Conservation (phyloP, 2,797 vertebrate genomes). For the Argyrosomus regius region DNA sequence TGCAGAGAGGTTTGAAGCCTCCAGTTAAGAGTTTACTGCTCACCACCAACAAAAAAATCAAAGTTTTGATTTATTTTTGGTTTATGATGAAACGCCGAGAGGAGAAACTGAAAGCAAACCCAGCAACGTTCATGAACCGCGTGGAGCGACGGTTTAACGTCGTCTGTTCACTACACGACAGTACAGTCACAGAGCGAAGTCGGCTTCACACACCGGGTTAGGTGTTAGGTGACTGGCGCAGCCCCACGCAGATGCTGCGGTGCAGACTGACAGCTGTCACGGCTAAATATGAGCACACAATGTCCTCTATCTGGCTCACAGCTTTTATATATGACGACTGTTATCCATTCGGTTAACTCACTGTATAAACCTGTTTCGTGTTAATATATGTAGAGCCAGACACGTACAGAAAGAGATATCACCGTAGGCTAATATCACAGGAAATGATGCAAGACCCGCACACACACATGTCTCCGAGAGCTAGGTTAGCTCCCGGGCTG, state of each 20-base stretch:
- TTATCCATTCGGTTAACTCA: rapidly evolving
- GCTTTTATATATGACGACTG: not conserved
- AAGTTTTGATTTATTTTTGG: too few relatives aligned
- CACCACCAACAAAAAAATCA: not conserved
- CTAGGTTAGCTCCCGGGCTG: conserved; percentile 12
- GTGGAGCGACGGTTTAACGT: not conserved
- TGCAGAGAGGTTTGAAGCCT: not conserved
- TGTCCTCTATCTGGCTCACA: too few relatives aligned
- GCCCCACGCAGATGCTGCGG: not conserved
- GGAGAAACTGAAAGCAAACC: not conserved
- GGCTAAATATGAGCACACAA: not conserved
- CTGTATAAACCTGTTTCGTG: too few relatives aligned
- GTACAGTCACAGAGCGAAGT: not conserved
- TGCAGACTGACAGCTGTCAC: conserved; percentile 40
- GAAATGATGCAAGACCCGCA: conserved; percentile 54
- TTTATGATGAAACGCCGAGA: too few relatives aligned
- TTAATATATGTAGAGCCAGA: rapidly evolving
- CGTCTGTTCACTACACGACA: not conserved
- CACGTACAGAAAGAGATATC: not conserved
- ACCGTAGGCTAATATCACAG: conserved; percentile 33
- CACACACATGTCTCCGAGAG: conserved; percentile 28
- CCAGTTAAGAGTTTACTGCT: not conserved
- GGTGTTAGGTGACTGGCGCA: not conserved
- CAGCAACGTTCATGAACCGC: rapidly evolving
- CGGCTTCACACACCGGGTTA: too few relatives aligned